Evolutionary conservation across 2,888 invertebrate species (phyloP), one percentile per base, ranked within the genome.

Genomic region (Drosophila rubida): DNA sequence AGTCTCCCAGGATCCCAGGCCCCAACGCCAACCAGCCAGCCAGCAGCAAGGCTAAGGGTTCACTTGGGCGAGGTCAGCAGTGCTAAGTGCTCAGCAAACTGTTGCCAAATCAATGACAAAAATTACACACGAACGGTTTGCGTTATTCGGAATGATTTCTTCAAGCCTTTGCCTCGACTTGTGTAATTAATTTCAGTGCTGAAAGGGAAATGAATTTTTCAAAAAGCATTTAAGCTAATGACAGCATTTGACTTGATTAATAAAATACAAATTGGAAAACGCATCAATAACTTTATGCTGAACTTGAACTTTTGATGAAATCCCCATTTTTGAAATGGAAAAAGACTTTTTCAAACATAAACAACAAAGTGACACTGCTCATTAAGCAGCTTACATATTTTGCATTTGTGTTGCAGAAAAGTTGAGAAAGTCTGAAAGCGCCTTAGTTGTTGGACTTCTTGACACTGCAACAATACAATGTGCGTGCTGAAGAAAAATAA

Each of bases 51-150:
- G 50, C 35, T 32, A 49, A 46, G 63, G 46, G 14, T 37, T 41
- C 25, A 19, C 19, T 37, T 49, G 27, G 59, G 41, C 4, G 30
- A 55, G 64, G 53, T 75, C 69, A 78, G 54, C 35, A 58, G 68
- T 58, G 32, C 30, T 30, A 55, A 81, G 76, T 84, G 67, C 79
- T 67, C 51, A 68, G 69, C 81, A 82, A 79, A 81, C 80, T 85
- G 86, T 79, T 87, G 71, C 69, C 75, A 42, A 87, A 82, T 87
- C 81, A 83, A 80, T 83, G 75, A 68, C 75, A 75, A 65, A 83
- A 69, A 68, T 77, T 86, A 83, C 84, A 83, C 80, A 80, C 88
- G 86, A 82, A 86, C 59, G 69, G 59, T 30, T 68, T 46, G 54
- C 45, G 62, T 57, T 69, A 61, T 69, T 72, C 45, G 32, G 42